These are phyloP conservation scores for Harpagifer antarcticus DNA, from an alignment of 2,797 vertebrate species.

Conservation along the genomic window DNA sequence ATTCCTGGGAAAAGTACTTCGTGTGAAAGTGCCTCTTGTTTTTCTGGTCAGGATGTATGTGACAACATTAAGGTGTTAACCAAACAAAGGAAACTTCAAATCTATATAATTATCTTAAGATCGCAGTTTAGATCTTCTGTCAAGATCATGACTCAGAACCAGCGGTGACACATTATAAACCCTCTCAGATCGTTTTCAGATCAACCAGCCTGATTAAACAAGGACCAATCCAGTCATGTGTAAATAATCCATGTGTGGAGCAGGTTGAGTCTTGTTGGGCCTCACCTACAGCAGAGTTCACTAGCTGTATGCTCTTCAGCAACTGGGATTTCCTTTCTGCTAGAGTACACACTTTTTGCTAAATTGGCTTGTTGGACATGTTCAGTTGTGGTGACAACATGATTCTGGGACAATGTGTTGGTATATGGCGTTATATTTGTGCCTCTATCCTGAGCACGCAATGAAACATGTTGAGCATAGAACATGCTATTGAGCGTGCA, in stretches of 20 bases:
- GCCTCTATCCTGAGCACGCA: no score
- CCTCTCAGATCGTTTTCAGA: slow-evolving; percentile 47
- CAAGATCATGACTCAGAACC: slow-evolving; percentile 26
- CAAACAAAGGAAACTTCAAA: slow-evolving; percentile 42
- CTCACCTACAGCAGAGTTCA: slow-evolving; percentile 59
- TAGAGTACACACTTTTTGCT: slow-evolving; percentile 7
- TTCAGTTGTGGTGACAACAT: not conserved
- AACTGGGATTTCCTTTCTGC: slow-evolving; percentile 32
- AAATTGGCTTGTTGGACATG: not conserved
- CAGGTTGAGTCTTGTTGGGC: slow-evolving; percentile 59
- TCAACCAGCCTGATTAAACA: slow-evolving; percentile 56
- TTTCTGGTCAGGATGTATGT: slow-evolving; percentile 1
- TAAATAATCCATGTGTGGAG: slow-evolving; percentile 35
- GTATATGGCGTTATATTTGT: no score
- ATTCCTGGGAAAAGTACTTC: no score
- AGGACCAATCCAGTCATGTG: slow-evolving; percentile 66
- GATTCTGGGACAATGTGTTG: not conserved
- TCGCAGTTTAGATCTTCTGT: slow-evolving; percentile 36
- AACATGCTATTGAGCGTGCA: no score
- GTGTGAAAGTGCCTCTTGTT: not conserved
- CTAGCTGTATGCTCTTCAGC: slow-evolving; percentile 13
- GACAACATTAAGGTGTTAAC: slow-evolving; percentile 20
- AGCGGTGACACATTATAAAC: slow-evolving; percentile 40
- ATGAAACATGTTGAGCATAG: no score
- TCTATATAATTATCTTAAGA: slow-evolving; percentile 39